Conservation (phyloP, 2,797 vertebrate genomes). For the Poeciliopsis infans region DNA sequence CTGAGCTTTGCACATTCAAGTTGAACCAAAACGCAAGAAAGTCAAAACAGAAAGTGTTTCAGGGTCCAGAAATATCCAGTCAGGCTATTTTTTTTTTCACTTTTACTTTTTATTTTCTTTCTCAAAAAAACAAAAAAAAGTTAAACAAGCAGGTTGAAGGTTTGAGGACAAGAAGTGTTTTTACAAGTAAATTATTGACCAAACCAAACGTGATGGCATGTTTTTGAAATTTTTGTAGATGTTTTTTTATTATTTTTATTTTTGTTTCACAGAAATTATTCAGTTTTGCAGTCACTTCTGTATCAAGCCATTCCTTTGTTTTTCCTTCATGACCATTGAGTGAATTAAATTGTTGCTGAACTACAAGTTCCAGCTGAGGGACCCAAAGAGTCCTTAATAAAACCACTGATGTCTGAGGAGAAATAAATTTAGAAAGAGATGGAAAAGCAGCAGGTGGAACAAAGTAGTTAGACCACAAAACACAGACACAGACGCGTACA, state of each 20-base stretch:
- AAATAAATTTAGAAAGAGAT: slow-evolving; percentile 31
- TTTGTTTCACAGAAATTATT: too few relatives aligned
- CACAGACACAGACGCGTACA: not conserved
- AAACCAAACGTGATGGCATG: too few relatives aligned
- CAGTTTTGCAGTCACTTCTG: too few relatives aligned
- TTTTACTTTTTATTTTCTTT: not conserved
- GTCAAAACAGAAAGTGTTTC: not conserved
- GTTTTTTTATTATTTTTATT: too few relatives aligned
- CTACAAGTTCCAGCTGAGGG: not conserved
- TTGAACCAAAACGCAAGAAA: not conserved
- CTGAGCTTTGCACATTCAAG: not conserved
- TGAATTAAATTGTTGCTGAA: slow-evolving; percentile 20
- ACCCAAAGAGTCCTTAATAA: slow-evolving; percentile 23
- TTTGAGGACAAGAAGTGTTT: too few relatives aligned
- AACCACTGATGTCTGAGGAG: slow-evolving; percentile 29
- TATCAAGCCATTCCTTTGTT: not conserved
- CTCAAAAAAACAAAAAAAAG: too few relatives aligned
- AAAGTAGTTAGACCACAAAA: slow-evolving; percentile 33
- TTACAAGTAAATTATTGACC: too few relatives aligned
- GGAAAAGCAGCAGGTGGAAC: slow-evolving; percentile 49
- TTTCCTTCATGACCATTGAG: slow-evolving; percentile 5
- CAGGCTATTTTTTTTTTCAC: not conserved
- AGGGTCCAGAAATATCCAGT: not conserved
- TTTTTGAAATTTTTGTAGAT: not conserved
- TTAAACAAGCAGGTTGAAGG: too few relatives aligned